A percentile compares a stretch with the other conserved stretches of the same genome.
Conservation (phyloP, 2,888 invertebrate genomes). For the Ectemnius cavifrons region DNA sequence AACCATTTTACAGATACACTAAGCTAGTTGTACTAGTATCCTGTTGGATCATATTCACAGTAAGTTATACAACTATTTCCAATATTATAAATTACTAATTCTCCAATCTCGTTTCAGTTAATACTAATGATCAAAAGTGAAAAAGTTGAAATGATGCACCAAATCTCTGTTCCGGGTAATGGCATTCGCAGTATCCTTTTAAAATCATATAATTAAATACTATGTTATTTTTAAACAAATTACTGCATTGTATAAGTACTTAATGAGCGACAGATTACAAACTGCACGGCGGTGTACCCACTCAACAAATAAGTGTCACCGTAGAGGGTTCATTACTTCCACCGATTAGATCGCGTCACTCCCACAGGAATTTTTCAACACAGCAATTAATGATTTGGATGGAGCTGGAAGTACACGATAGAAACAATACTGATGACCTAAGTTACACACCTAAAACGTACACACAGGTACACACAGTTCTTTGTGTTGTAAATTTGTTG, state of each 20-base stretch:
- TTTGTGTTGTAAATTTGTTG: neutral
- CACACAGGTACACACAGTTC: neutral
- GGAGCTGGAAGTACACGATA: conserved; percentile 72
- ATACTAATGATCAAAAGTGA: conserved; percentile 85
- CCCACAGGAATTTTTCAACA: conserved; percentile 75
- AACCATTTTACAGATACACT: conserved; percentile 68
- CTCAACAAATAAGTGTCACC: conserved; percentile 79
- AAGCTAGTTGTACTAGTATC: conserved; percentile 82
- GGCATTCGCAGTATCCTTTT: conserved; percentile 79
- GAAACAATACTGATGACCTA: conserved; percentile 46
- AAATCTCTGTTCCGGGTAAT: conserved; percentile 81
- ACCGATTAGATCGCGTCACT: conserved; percentile 54
- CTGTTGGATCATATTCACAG: conserved; percentile 85
- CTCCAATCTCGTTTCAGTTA: conserved; percentile 64
- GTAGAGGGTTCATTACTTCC: conserved; percentile 83
- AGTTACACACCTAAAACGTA: neutral
- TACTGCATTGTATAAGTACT: conserved; percentile 16
- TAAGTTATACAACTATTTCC: conserved; percentile 56
- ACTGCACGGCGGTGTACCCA: conserved; percentile 68
- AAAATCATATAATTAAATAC: conserved; percentile 37
- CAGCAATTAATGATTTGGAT: conserved; percentile 79
- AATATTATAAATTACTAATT: too few relatives aligned
- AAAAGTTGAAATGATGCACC: conserved; percentile 81
- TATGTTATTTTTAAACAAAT: neutral
- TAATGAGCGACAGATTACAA: conserved; percentile 44